Evolutionary conservation across 2,113 vertebrate species (phyloP), one percentile per base, ranked within the genome.

Genomic region (Mus spicilegus): DNA sequence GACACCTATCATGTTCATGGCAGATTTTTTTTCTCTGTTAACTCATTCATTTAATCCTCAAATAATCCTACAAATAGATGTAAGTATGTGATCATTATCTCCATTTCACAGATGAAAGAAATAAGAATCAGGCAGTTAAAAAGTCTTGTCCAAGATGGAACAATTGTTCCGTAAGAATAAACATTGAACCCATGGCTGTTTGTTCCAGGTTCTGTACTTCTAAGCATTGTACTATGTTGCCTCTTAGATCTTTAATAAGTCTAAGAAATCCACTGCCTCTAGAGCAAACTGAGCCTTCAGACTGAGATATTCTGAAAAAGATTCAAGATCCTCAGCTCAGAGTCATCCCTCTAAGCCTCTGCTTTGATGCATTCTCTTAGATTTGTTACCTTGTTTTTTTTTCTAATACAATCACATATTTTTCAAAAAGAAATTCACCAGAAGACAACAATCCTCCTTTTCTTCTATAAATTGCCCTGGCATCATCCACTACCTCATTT

Each of bases 221-320:
- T 94, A 95, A 92, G 70, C n/a, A 85, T 51, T 96, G n/a, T 10
- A 91, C 58, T 81, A 9, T 94, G 56, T 26, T 96, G 76, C 77
- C 69, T 93, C n/a, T 95, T 91, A 39, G 49, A 97, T 30, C 51
- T 93, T 85, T 96, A 95, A 76, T 89, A 97, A 90, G 75, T 95
- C 49, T 76, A 94, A 42, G n/a, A 96, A 93, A 96, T 90, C 69
- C 46, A 95, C 42, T 95, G 42, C 70, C 39, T 94, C 54, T 93
- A 49, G 84, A 94, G 67, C 67, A 95, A 95, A 24, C 56, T 89
- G 54, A 93, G 42, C 49, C 46, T 94, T 90, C 36, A 96, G 94
- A 77, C n/a, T 16, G 85, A 97, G 51, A 93, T 81, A 91, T 93
- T 94, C 61, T 91, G 67, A 96, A 92, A 95, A 85, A 69, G 42